Evolutionary conservation across 2,113 vertebrate genomes (phyloP), one percentile per base, ranked within the genome.

Genomic region (Piprites chloris): DNA sequence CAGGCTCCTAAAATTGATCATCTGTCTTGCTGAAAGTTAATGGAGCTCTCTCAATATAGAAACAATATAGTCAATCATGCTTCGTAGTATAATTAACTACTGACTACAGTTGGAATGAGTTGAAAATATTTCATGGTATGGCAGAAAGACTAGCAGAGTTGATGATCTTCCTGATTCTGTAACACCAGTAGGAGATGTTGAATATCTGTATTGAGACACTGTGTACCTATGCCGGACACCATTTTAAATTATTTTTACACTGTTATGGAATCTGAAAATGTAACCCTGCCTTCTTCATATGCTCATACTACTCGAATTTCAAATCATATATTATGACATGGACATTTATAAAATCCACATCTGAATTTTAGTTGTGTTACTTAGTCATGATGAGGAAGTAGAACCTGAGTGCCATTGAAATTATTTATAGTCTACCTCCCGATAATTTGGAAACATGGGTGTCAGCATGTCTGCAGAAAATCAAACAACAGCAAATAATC

Each of bases 1-100:
- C 73, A 94, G 68, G 87, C 82, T 96, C 28, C 71, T 90, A 90
- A 95, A 93, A 93, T 90, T 96, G 92, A 97, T 97, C 85, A 84
- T 95, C 72, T 94, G 90, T 95, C 95, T 94, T 90, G 53, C 79
- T 94, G 90, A 93, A 96, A 97, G 92, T 92, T 96, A 96, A 96
- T 96, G 92, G 76, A 78, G 52, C 90, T 96, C 88, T 97, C 95
- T 96, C 93, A 92, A 77, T 96, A 96, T 94, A 96, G 95, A 88
- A 95, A 94, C 79, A 94, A 90, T 95, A 90, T 63, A 95, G 92
- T 96, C 93, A 96, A 93, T 96, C 93, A 96, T 81, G 61, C 65
- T 86, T 96, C 5, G 0, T 88, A 56, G 61, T 75, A 84, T 96
- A 96, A 96, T 96, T 96, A 95, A 94, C 75, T 90, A 86, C 92